Evolutionary conservation across 1,140 invertebrate genomes (phyloP).

Genomic region (Hyposmocoma kahamanoa): DNA sequence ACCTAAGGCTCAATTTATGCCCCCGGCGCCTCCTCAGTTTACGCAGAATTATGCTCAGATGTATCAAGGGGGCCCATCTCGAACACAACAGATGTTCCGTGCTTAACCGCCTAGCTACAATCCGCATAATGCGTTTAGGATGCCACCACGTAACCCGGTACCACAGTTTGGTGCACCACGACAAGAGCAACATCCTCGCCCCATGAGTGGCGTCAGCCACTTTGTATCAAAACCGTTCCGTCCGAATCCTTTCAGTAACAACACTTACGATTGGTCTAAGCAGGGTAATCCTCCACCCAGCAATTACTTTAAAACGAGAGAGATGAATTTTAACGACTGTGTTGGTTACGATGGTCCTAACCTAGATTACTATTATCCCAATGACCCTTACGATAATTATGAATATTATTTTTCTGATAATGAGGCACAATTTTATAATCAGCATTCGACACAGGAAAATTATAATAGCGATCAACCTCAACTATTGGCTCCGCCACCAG

Average conservation of each 20-base stretch:
- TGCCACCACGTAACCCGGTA: background rate
- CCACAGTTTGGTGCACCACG: background rate
- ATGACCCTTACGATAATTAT: background rate
- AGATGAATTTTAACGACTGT: background rate
- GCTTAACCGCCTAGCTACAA: conserved; percentile 1
- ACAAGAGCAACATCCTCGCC: background rate
- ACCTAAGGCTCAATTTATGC: background rate
- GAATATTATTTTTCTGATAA: background rate
- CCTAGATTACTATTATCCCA: background rate
- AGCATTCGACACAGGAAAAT: background rate
- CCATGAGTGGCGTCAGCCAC: background rate
- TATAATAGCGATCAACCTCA: background rate
- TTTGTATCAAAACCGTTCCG: background rate
- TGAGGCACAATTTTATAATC: background rate
- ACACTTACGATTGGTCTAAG: background rate
- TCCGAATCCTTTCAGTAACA: background rate
- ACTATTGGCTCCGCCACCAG: background rate
- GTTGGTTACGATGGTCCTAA: background rate
- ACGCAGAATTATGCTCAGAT: background rate
- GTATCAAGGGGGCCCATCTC: conserved; percentile 3
- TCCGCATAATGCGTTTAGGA: conserved; percentile 16
- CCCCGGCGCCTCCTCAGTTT: background rate
- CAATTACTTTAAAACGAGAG: background rate
- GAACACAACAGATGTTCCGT: conserved; percentile 9
- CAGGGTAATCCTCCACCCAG: background rate